Conservation (phyloP, 1,140 invertebrate genomes). For the Temnothorax longispinosus region DNA sequence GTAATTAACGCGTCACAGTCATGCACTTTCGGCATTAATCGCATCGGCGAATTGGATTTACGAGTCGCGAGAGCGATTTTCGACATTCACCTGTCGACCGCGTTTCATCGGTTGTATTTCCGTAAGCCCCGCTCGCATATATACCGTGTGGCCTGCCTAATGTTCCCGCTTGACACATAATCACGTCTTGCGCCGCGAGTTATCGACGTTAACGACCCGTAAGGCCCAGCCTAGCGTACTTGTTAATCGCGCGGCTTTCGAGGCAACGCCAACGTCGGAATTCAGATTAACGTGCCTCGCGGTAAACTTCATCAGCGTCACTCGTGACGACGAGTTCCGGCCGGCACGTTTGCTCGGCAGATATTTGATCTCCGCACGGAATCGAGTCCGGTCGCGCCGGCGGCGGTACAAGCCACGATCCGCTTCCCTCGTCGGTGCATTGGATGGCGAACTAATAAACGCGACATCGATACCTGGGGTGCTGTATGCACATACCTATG, state of each 20-base stretch:
- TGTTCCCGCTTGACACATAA: constrained; percentile 41
- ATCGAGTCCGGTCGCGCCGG: neutral
- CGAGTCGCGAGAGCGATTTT: constrained; percentile 22
- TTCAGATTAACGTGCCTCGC: constrained; percentile 58
- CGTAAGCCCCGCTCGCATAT: neutral
- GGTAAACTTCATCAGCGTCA: constrained; percentile 69
- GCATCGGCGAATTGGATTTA: constrained; percentile 39
- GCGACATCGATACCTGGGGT: constrained; percentile 40
- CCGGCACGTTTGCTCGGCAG: constrained; percentile 48
- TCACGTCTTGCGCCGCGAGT: constrained; percentile 45
- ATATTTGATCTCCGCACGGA: constrained; percentile 68
- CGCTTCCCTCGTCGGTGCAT: neutral
- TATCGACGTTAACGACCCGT: constrained; percentile 50
- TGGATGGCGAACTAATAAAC: constrained; percentile 68
- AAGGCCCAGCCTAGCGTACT: constrained; percentile 34
- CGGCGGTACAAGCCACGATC: neutral
- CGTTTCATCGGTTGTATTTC: constrained; percentile 43
- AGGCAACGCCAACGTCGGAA: constrained; percentile 11
- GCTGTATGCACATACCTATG: constrained; percentile 9
- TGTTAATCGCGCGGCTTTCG: constrained; percentile 55
- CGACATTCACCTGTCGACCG: constrained; percentile 35
- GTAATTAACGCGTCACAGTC: constrained; percentile 39
- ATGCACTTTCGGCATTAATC: constrained; percentile 37
- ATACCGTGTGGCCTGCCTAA: too few relatives aligned
- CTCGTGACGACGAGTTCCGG: constrained; percentile 41